Evolutionary conservation across 2,888 invertebrate species (phyloP).

Genomic region (Piscicola geometra): DNA sequence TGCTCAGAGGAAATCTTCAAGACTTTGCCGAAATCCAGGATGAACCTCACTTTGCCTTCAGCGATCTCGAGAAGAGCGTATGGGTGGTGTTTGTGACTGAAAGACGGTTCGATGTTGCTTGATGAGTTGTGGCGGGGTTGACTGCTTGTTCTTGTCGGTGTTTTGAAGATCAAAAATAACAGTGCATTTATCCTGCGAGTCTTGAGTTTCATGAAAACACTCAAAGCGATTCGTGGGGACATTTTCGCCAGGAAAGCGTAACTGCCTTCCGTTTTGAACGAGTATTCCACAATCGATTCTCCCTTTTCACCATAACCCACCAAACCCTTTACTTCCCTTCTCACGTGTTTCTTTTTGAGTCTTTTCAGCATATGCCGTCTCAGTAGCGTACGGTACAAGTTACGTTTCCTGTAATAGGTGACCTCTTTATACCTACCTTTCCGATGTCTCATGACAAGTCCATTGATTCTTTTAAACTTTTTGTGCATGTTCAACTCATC

Average conservation of each 20-base stretch:
- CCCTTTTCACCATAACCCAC: not conserved
- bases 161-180: not conserved
- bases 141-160: not conserved
- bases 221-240: not conserved
- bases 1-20: not conserved
- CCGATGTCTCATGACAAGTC: no score
- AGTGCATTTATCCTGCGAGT: not conserved
- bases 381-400: no score
- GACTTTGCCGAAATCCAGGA: not conserved
- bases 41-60: not conserved
- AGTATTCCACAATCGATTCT: not conserved
- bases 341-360: no score
- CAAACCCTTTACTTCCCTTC: no score
- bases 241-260: slow-evolving; percentile 26
- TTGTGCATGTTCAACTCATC: no score
- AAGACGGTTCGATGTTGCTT: no score
- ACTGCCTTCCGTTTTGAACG: not conserved
- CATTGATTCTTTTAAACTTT: no score
- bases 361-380: no score
- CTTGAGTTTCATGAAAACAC: not conserved
- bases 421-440: no score
- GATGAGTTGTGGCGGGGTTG: no score
- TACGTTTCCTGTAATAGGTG: no score
- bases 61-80: not conserved
- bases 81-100: not conserved